Base-by-base conservation (phyloP, 2,888 invertebrate species). In the Branchipolynoe longqiensis region DNA sequence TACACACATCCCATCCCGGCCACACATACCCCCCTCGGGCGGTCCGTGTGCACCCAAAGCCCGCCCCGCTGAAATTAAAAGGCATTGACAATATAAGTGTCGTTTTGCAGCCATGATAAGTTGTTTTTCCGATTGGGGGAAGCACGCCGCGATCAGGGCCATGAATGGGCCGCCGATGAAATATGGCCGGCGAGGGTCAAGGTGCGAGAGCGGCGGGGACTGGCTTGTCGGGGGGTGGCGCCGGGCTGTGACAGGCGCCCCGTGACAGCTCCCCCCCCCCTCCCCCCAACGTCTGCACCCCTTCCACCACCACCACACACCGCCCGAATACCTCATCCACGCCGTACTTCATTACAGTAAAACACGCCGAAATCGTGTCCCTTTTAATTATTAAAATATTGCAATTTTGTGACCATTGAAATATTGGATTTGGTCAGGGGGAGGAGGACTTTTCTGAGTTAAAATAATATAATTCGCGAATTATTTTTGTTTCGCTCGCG, bases 1-100 rank as follows among this genome's bases (percentile, higher is more conserved):
- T n/a, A n/a, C n/a, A n/a, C n/a, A n/a, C 31, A 14, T 62, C 28
- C 62, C 62, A 25, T 62, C 28, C 56, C 62, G 31, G 28, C 62
- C 12, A 12, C 31, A 28, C 62, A 62, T 12, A 18, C 62, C 31
- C 28, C 73, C 73, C 73, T 33, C 18, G 73, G 73, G 73, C 41
- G 12, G 73, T 73, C 64, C 31, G 14, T 54, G 54, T 18, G 18
- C 18, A 54, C 54, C 54, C 54, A 54, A 54, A 18, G 38, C 1
- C 8, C 78, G 31, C 78, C 31, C 28, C 4, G 28, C 78, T 41
- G 78, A 54, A 78, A 78, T 78, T 78, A 78, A 78, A 78, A 78
- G 54, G 78, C 78, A 48, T 54, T 78, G 78, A 78, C 78, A 78
- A 78, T 54, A 78, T 78, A 78, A 78, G 78, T 78, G 78, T 78